Percentiles rank a stretch among this genome's conserved stretches.
These are phyloP conservation scores for Synergus umbraculus DNA, from an alignment of 2,888 invertebrate genomes.

Conservation along the genomic window DNA sequence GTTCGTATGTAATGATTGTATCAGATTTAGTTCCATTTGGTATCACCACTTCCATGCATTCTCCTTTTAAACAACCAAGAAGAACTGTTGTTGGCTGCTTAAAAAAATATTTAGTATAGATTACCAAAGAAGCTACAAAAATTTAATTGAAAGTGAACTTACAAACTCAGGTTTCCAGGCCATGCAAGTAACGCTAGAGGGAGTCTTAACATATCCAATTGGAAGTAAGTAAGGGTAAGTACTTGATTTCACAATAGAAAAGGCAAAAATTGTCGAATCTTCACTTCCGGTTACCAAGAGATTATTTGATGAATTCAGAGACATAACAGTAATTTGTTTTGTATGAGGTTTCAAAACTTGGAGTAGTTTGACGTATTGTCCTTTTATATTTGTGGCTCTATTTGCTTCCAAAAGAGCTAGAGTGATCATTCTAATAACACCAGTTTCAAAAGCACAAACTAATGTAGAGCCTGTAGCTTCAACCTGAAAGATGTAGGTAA, in stretches of 20 bases:
- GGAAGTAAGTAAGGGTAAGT: slow-evolving; percentile 80
- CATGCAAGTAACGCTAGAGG: slow-evolving; percentile 82
- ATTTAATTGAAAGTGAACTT: slow-evolving; percentile 53
- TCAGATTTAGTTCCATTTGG: slow-evolving; percentile 76
- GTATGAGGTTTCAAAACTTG: slow-evolving; percentile 83
- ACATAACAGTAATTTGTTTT: slow-evolving; percentile 81
- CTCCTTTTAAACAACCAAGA: slow-evolving; percentile 80
- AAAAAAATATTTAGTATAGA: slow-evolving; percentile 50
- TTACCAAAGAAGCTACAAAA: slow-evolving; percentile 1
- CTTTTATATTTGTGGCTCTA: slow-evolving; percentile 42
- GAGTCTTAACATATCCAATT: slow-evolving; percentile 84
- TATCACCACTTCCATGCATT: slow-evolving; percentile 79
- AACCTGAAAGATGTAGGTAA: slow-evolving; percentile 75
- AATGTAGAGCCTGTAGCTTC: slow-evolving; percentile 83
- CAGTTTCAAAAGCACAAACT: slow-evolving; percentile 85
- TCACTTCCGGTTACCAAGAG: slow-evolving; percentile 83
- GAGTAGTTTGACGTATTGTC: slow-evolving; percentile 64
- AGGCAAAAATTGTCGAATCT: slow-evolving; percentile 86
- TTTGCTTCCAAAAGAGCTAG: slow-evolving; percentile 54
- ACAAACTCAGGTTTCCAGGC: slow-evolving; percentile 83
- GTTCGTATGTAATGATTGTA: slow-evolving; percentile 77
- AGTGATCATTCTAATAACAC: slow-evolving; percentile 82
- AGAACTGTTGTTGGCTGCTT: slow-evolving; percentile 76
- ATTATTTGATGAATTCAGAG: slow-evolving; percentile 79
- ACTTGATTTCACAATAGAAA: slow-evolving; percentile 75